Evolutionary conservation across 2,797 vertebrate species (phyloP), one percentile per base, ranked within the genome.

Genomic region (Sphenodon punctatus): DNA sequence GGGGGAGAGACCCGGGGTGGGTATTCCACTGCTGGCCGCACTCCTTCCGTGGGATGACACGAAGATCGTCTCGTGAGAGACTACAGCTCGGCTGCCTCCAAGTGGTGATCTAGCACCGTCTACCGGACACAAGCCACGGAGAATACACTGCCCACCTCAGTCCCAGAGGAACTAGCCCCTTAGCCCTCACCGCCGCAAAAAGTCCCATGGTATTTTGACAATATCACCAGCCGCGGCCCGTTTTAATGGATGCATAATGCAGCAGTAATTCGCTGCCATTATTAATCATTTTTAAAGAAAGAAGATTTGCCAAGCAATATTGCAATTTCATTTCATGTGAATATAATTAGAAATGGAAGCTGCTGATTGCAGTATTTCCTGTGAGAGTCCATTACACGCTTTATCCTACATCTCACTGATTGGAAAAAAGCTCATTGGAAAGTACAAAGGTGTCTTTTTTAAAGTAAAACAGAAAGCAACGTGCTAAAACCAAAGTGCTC

Each of bases 291-390:
- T 30, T n/a, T 45, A 46, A 20, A 49, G 45, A 32, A 4, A 58
- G 3, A 17, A 68, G 63, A 70, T 87, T 86, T 75, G 88, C 80
- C 75, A 71, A 81, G 82, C 70, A 85, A 59, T 45, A 63, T 6
- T 23, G 63, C 66, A 74, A 70, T 88, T 51, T 72, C 67, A 32
- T 59, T 88, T 34, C 61, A 3, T 73, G 89, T 74, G 70, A 43
- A 20, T 25, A 32, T 88, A 84, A 86, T 63, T 70, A 80, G 87
- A 53, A 85, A 46, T 5, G 32, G 56, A 76, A 70, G 80, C 78
- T 77, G 58, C 87, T 75, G 83, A 92, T 63, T 89, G 89, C 78
- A 68, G 67, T 30, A 71, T 43, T 83, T 82, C 74, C 70, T 3
- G 15, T 4, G 78, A 66, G 89, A 76, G 65, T 23, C 69, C 75